A percentile compares a stretch with the other conserved stretches of the same genome.
phyloP scores from a whole-genome alignment of 2,797 vertebrate species.

The Argya squamiceps region DNA sequence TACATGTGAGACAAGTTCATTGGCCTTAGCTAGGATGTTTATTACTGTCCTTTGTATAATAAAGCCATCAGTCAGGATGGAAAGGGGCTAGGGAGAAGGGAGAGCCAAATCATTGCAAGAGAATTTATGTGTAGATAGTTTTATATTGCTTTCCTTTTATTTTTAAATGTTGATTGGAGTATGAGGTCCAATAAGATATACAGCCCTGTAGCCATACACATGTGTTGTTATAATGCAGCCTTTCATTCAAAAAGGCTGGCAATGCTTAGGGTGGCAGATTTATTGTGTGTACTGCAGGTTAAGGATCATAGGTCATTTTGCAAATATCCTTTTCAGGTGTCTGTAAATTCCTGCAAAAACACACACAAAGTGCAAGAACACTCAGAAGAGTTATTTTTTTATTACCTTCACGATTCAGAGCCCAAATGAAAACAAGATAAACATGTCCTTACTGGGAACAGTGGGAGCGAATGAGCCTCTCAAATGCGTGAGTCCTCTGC shows the following conservation, averaged over 20 bases:
- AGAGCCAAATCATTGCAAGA: not conserved
- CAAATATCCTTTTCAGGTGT: conserved; percentile 76
- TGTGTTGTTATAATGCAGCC: conserved; percentile 65
- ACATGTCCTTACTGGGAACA: conserved; percentile 28
- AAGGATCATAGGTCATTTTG: conserved; percentile 70
- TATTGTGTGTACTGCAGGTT: conserved; percentile 65
- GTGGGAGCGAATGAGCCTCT: not conserved
- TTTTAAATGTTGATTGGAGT: conserved; percentile 49
- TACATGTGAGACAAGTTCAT: not conserved
- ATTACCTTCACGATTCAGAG: conserved; percentile 55
- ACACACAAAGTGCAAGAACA: conserved; percentile 55
- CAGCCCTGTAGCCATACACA: conserved; percentile 38
- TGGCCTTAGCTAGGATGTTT: conserved; percentile 29
- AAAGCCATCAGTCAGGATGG: conserved; percentile 11
- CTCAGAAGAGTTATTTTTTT: conserved; percentile 63
- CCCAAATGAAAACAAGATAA: conserved; percentile 66
- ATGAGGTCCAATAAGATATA: conserved; percentile 42
- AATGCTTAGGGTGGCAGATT: conserved; percentile 66
- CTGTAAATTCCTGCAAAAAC: conserved; percentile 69
- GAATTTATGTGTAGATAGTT: conserved; percentile 37
- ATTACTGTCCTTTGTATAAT: conserved; percentile 30
- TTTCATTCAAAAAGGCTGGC: conserved; percentile 67
- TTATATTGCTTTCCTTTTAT: conserved; percentile 41
- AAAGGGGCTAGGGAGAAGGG: not conserved
- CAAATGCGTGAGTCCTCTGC: not conserved